These are phyloP conservation scores for Neodiprion virginianus DNA, from an alignment of 1,140 invertebrate genomes.

Conservation along the genomic window DNA sequence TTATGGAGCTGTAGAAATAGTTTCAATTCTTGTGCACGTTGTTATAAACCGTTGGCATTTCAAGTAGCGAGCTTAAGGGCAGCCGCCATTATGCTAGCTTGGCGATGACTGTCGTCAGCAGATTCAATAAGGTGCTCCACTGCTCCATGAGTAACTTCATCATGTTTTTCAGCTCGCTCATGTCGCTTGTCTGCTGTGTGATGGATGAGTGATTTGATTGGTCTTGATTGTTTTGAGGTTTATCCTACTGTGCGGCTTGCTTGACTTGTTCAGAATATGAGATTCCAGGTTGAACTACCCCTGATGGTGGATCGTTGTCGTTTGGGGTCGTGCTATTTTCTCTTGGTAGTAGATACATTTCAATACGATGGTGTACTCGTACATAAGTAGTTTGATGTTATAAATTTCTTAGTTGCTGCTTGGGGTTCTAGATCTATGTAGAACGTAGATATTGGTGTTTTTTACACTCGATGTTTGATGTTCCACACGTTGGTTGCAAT, in stretches of 20 bases:
- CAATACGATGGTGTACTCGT: constrained; percentile 38
- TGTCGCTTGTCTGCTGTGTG: not conserved
- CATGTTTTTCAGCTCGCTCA: constrained; percentile 1
- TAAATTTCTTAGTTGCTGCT: constrained; percentile 41
- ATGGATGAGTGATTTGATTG: not conserved
- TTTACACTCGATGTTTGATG: not conserved
- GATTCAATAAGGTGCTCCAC: not conserved
- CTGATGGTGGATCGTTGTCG: not conserved
- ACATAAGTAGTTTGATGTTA: constrained; percentile 26
- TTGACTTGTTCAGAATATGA: not conserved
- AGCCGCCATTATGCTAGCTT: constrained; percentile 27
- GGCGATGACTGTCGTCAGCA: constrained; percentile 26
- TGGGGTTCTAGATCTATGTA: constrained; percentile 37
- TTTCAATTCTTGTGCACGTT: constrained; percentile 28
- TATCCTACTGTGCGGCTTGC: not conserved
- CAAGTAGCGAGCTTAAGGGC: constrained; percentile 24
- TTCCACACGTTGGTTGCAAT: not conserved
- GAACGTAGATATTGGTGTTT: constrained; percentile 30
- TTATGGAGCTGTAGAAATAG: constrained; percentile 32
- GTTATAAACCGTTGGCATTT: constrained; percentile 36
- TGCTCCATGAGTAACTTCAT: not conserved
- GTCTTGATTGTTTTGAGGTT: not conserved
- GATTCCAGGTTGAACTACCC: not conserved
- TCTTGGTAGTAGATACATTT: not conserved
- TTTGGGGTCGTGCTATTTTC: not conserved